A percentile compares a stretch with the other conserved stretches of the same genome.
phyloP scores from a whole-genome alignment of 2,113 vertebrate species.

The Cochlearius cochlearius region DNA sequence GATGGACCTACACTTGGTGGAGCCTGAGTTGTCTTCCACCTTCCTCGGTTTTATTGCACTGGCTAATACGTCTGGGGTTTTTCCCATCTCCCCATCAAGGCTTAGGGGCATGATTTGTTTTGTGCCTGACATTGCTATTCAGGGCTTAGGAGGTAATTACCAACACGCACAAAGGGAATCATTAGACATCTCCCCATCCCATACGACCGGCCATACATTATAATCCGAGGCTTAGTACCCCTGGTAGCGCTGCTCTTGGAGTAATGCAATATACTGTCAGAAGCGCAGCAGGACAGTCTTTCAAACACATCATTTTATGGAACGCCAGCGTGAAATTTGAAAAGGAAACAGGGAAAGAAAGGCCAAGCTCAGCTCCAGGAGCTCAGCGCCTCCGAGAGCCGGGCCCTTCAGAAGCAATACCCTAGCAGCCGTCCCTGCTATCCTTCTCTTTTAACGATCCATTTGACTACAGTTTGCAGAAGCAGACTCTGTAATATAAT shows the following conservation, averaged over 20 bases:
- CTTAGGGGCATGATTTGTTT: neutral
- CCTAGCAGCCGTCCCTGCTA: neutral
- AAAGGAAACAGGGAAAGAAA: neutral
- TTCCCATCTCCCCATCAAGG: neutral
- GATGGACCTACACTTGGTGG: accelerated
- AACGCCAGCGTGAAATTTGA: neutral
- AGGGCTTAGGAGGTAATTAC: neutral
- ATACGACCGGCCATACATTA: accelerated
- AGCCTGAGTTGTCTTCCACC: neutral
- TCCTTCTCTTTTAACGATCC: neutral
- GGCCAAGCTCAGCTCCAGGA: neutral
- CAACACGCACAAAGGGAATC: neutral
- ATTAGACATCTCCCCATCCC: neutral
- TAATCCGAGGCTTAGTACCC: neutral
- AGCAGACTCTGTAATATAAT: neutral
- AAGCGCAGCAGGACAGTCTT: neutral
- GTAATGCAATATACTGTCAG: neutral
- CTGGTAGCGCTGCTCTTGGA: neutral
- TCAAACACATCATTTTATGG: neutral
- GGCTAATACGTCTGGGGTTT: neutral
- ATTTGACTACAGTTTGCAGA: neutral
- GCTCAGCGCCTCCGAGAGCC: neutral
- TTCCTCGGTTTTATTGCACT: neutral
- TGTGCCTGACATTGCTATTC: neutral
- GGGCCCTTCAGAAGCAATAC: neutral